Conservation (phyloP, 2,113 vertebrate species). For the Eurypyga helias region DNA sequence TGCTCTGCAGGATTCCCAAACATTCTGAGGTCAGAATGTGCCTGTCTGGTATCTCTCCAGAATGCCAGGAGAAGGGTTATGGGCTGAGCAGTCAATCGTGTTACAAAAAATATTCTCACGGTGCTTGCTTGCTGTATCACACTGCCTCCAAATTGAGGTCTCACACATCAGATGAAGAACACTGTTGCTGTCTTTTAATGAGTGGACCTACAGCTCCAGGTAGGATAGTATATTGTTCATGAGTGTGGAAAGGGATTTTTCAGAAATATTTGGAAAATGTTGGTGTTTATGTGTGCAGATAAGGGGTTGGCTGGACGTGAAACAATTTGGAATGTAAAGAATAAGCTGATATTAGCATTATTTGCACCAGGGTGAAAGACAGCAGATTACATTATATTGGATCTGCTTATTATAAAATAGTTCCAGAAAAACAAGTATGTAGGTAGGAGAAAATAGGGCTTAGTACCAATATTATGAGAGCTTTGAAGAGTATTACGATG, state of each 20-base stretch:
- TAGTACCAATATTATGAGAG: not conserved
- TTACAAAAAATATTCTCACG: not conserved
- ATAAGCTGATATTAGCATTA: not conserved
- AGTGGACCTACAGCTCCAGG: not conserved
- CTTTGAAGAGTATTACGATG: not conserved
- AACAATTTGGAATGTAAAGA: not conserved
- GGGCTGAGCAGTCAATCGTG: not conserved
- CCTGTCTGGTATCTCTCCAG: not conserved
- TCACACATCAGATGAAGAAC: not conserved
- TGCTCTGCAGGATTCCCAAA: not conserved
- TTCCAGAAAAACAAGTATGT: not conserved
- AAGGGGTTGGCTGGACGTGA: not conserved
- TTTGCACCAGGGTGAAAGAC: not conserved
- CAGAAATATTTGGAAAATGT: not conserved
- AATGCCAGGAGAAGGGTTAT: rapidly evolving
- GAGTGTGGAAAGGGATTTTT: not conserved
- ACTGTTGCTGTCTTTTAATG: not conserved
- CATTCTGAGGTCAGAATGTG: not conserved
- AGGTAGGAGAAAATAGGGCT: not conserved
- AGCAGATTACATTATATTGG: not conserved
- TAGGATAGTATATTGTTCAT: not conserved
- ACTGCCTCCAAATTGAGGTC: not conserved
- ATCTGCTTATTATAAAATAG: not conserved
- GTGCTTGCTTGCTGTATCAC: not conserved
- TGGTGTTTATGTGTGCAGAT: not conserved